phyloP scores from a whole-genome alignment of 2,113 vertebrate genomes.

The Circaetus cinerascens region DNA sequence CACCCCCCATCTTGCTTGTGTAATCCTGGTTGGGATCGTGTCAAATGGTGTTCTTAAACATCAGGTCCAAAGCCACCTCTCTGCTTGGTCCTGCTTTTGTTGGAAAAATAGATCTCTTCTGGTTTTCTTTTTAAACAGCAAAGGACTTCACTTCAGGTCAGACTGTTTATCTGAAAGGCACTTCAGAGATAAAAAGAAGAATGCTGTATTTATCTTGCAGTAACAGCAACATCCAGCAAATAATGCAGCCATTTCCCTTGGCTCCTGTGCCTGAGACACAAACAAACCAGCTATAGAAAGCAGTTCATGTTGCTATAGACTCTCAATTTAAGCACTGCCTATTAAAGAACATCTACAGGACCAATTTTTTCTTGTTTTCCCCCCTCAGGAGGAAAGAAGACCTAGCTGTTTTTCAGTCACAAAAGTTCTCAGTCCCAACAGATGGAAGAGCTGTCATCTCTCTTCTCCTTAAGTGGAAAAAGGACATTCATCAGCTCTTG shows the following conservation, averaged over 20 bases:
- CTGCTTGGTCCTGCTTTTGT: neutral
- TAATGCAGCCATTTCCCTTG: constrained; percentile 19
- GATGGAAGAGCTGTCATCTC: neutral
- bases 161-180: constrained; percentile 43
- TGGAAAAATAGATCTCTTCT: constrained; percentile 22
- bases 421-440: neutral
- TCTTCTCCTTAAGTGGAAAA: neutral
- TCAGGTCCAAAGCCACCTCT: neutral
- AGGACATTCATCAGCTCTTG: neutral
- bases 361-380: neutral
- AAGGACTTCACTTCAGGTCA: constrained; percentile 22
- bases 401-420: neutral
- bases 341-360: neutral
- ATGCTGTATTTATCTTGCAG: constrained; percentile 53
- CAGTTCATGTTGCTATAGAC: neutral
- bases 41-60: neutral
- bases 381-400: neutral
- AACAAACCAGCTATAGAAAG: constrained; percentile 16
- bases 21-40: neutral
- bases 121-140: neutral
- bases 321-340: neutral
- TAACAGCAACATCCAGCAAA: constrained; percentile 37
- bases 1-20: neutral
- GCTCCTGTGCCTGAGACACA: neutral
- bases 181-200: constrained; percentile 55